Evolutionary conservation across 2,888 invertebrate species (phyloP), one percentile per base, ranked within the genome.

Genomic region (Allolobophora icterica): DNA sequence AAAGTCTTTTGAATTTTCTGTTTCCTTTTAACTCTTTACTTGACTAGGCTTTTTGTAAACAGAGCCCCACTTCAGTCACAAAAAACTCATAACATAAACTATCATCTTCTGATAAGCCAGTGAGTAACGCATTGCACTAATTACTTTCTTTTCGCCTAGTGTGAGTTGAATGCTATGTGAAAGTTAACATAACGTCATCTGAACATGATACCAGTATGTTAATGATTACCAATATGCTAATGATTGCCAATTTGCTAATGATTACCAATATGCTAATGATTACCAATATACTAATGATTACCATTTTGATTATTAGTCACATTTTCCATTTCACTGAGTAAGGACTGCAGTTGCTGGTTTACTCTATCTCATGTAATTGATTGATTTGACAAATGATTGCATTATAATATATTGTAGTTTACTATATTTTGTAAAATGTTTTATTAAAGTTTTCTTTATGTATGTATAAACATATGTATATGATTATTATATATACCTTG

Each of bases 281-380:
- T 71, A 71, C 71, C 71, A 71, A 3, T 71, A 8, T 71, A n/a
- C 30, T 71, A n/a, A 71, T 71, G 30, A 30, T 71, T 71, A n/a
- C 71, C 71, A n/a, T n/a, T n/a, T n/a, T n/a, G n/a, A n/a, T n/a
- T n/a, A n/a, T n/a, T n/a, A n/a, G n/a, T n/a, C n/a, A n/a, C n/a
- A n/a, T n/a, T n/a, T n/a, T 71, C 17, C 8, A 30, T 71, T 71
- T 52, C n/a, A n/a, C 17, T n/a, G 30, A 30, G 71, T 30, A 71
- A n/a, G 71, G 8, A 71, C 71, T 71, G n/a, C 71, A 71, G 71
- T n/a, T 71, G 71, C 71, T 71, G 71, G 71, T 71, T n/a, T 71
- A 13, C n/a, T 71, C 71, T 71, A n/a, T 71, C 8, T 71, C 30
- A n/a, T n/a, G 30, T 71, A 71, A 71, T 71, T 71, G 30, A 71